Percentiles rank a stretch among this genome's conserved stretches.
Conservation (phyloP, 2,888 invertebrate genomes). For the Caenorhabditis plicata region DNA sequence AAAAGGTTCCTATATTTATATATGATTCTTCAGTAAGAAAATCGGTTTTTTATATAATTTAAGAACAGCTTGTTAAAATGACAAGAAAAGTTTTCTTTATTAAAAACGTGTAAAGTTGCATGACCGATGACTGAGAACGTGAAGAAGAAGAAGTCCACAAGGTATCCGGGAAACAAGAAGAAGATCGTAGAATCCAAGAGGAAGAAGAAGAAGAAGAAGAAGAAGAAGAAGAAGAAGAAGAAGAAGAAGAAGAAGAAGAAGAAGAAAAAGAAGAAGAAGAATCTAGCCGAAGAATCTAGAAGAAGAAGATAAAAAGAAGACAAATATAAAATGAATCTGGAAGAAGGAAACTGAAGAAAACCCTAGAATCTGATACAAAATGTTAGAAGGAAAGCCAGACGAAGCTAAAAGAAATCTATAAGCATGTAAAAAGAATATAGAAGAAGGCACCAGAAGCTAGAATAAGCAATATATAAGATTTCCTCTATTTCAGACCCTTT, state of each 20-base stretch:
- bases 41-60: no score
- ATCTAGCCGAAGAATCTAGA: conserved; percentile 8
- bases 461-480: no score
- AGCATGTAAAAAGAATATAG: conserved; percentile 3
- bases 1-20: no score
- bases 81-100: no score
- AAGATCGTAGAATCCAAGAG: no score
- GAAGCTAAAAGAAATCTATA: conserved; percentile 2
- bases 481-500: no score
- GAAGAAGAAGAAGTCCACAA: background rate
- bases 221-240: background rate
- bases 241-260: background rate
- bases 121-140: no score
- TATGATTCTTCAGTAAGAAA: no score
- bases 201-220: conserved; percentile 1
- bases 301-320: background rate
- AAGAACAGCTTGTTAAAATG: no score
- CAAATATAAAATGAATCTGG: background rate
- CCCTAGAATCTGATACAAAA: conserved; percentile 1
- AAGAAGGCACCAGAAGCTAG: no score
- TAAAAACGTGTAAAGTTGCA: no score
- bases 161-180: background rate
- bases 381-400: background rate
- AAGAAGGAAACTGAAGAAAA: background rate
- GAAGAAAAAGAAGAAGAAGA: conserved; percentile 1